Evolutionary conservation across 2,113 vertebrate genomes (phyloP).

Genomic region (Hippocampus mohnikei): DNA sequence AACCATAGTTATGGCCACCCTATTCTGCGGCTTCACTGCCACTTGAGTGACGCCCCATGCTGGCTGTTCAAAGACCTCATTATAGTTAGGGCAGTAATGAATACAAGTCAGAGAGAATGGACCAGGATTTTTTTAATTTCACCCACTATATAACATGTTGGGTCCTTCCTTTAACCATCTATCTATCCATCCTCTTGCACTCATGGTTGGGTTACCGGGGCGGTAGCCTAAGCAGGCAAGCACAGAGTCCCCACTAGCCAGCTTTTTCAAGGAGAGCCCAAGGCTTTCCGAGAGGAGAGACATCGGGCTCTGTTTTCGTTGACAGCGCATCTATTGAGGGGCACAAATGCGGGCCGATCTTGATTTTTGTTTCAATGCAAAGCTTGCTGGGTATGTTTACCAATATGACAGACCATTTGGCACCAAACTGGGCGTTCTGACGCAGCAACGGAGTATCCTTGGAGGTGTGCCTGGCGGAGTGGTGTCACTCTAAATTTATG

Average conservation of each 20-base stretch:
- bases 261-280: too few relatives aligned
- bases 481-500: too few relatives aligned
- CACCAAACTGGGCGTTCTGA: too few relatives aligned
- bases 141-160: neutral
- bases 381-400: too few relatives aligned
- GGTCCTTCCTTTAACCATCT: neutral
- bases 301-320: too few relatives aligned
- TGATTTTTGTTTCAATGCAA: too few relatives aligned
- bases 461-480: too few relatives aligned
- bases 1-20: slow-evolving; percentile 35
- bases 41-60: slow-evolving; percentile 19
- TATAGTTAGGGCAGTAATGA: neutral
- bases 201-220: neutral
- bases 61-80: neutral
- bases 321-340: neutral
- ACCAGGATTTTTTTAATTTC: neutral
- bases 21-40: slow-evolving; percentile 34
- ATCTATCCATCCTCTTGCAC: neutral
- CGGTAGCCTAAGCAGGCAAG: neutral
- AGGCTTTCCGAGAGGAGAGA: too few relatives aligned
- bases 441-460: too few relatives aligned
- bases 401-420: too few relatives aligned
- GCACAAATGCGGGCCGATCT: too few relatives aligned
- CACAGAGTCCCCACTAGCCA: too few relatives aligned
- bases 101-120: neutral